Base-by-base conservation (phyloP, 23 tunicate genomes). In the Phallusia fumigata region DNA sequence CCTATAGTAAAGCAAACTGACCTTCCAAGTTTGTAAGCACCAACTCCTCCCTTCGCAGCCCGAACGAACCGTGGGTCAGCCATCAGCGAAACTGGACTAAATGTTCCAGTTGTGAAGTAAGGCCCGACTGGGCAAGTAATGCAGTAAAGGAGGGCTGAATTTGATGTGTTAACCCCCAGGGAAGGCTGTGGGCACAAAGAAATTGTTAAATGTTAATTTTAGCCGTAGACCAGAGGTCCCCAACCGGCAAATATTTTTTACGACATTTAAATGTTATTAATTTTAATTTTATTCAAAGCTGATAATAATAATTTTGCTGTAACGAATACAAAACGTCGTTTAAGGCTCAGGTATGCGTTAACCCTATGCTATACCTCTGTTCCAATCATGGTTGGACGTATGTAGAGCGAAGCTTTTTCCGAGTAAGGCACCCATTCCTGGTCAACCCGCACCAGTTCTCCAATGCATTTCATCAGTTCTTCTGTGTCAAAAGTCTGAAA, bases 371-470 rank as follows among this genome's bases (percentile, higher is more conserved):
- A 3, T 40, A 93, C 98, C 89, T 97, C 99, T 0, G 93, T 97
- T 72, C 99, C 95, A 65, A 97, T 97, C 88, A 92, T 88, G 15
- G 99, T 97, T 18, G 99, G 99, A 74, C 99, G 35, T 11, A 97
- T 78, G 81, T 97, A 97, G 24, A 97, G 95, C 11, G 99, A 97
- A 6, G 99, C 97, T 50, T 83, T 88, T 52, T 82, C 85, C 19
- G 95, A 86, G 83, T 88, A 79, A 0, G 99, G 99, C 74, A 97
- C 95, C 99, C 99, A 97, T 76, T 97, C 99, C n/a, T 86, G 92
- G 31, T 97, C 99, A 33, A 97, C 95, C 28, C 93, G 69, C n/a
- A 97, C 81, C 80, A 97, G 73, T 72, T 90, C 97, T 24, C 84
- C 74, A 19, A 97, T 91, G 84, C 99, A 97, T 86, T 97, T 97